A percentile compares a stretch with the other conserved stretches of the same genome.
Conservation (phyloP, 2,113 vertebrate species). For the Colius striatus region DNA sequence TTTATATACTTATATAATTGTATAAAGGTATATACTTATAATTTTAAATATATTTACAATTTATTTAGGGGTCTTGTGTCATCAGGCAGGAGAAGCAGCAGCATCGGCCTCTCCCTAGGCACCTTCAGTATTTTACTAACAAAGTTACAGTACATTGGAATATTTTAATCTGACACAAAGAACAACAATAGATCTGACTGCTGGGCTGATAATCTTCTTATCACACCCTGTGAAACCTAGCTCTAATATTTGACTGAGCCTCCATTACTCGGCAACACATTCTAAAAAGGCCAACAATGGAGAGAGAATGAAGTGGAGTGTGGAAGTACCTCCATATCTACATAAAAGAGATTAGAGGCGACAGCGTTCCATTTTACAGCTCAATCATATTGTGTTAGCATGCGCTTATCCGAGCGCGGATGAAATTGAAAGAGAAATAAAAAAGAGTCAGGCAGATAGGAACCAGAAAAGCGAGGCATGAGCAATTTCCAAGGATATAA, state of each 20-base stretch:
- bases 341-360: slow-evolving; percentile 95
- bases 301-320: slow-evolving; percentile 83
- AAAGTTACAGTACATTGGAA: slow-evolving; percentile 76
- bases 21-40: too few species aligned
- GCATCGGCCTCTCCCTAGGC: slow-evolving; percentile 52
- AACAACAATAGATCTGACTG: slow-evolving; percentile 80
- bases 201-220: slow-evolving; percentile 82
- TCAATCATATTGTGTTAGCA: slow-evolving; percentile 98
- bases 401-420: slow-evolving; percentile 94
- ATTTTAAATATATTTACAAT: slow-evolving; percentile 36
- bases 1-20: not conserved
- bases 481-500: slow-evolving; percentile 95
- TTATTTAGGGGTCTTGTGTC: slow-evolving; percentile 69
- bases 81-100: slow-evolving; percentile 45
- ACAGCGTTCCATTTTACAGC: slow-evolving; percentile 96
- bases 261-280: slow-evolving; percentile 78
- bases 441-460: slow-evolving; percentile 89
- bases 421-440: slow-evolving; percentile 98
- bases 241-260: slow-evolving; percentile 79
- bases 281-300: slow-evolving; percentile 81
- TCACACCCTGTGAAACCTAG: slow-evolving; percentile 83
- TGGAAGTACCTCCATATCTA: slow-evolving; percentile 89
- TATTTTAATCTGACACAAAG: slow-evolving; percentile 85
- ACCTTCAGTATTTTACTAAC: slow-evolving; percentile 75
- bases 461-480: slow-evolving; percentile 89